phyloP scores from a whole-genome alignment of 2,113 vertebrate species.

The Crotalus horridus region DNA sequence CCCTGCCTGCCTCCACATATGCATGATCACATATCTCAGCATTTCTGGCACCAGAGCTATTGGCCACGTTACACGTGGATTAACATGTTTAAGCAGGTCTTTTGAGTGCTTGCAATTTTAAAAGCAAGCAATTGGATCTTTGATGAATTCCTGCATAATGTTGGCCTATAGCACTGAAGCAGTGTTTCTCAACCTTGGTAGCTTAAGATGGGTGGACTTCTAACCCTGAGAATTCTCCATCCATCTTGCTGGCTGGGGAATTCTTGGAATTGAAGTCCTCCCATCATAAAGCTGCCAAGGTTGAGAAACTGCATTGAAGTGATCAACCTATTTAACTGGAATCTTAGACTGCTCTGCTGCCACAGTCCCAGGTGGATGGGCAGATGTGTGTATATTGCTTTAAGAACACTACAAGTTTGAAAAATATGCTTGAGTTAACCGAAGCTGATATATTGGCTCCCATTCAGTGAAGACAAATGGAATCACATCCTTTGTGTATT shows the following conservation, averaged over 20 bases:
- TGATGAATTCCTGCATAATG: constrained; percentile 24
- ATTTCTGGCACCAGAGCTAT: not conserved
- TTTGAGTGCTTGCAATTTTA: not conserved
- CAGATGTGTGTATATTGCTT: constrained; percentile 36
- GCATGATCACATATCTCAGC: not conserved
- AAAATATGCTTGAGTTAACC: constrained; percentile 53
- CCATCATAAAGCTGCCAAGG: not conserved
- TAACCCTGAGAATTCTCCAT: not conserved
- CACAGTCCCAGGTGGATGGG: constrained; percentile 14
- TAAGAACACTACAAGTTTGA: constrained; percentile 49
- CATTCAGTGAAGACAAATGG: constrained; percentile 61
- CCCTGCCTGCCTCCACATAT: not conserved
- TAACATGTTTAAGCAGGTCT: constrained; percentile 27
- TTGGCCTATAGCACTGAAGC: constrained; percentile 12
- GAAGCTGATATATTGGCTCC: constrained; percentile 56
- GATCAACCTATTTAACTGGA: constrained; percentile 48
- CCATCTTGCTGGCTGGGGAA: not conserved
- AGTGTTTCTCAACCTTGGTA: not conserved
- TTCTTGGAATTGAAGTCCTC: not conserved
- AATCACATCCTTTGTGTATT: constrained; percentile 53
- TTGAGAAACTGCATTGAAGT: not conserved
- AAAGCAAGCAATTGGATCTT: not conserved
- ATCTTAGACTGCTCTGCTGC: constrained; percentile 21
- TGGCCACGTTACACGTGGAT: constrained; percentile 15
- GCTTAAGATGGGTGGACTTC: not conserved